Conservation (phyloP, 2,113 vertebrate genomes). For the Grallaria varia region DNA sequence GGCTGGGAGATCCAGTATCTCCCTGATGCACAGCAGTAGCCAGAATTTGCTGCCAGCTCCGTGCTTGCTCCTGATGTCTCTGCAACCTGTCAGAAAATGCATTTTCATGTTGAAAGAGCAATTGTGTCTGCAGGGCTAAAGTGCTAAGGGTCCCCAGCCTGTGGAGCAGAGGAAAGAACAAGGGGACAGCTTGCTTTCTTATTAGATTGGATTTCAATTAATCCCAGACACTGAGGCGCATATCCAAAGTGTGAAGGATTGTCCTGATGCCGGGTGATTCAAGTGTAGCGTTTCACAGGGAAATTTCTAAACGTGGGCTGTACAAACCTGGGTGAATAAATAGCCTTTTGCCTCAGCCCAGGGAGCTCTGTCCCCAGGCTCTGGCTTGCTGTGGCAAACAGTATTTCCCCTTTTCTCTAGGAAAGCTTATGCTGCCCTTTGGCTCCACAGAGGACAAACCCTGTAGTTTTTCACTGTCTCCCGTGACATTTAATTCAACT, state of each 20-base stretch:
- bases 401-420: not conserved
- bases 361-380: not conserved
- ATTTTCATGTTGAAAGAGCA: not conserved
- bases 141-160: not conserved
- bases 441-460: not conserved
- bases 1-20: not conserved
- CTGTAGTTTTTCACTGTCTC: not conserved
- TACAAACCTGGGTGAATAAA: not conserved
- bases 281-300: not conserved
- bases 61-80: accelerated
- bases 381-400: not conserved
- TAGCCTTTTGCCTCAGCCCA: not conserved
- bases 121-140: not conserved
- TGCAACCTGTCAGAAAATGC: not conserved
- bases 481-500: not conserved
- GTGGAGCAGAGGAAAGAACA: not conserved
- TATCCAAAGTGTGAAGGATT: not conserved
- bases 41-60: not conserved
- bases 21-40: not conserved
- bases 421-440: not conserved
- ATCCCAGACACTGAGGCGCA: accelerated
- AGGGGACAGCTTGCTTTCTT: not conserved
- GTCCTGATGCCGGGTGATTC: not conserved
- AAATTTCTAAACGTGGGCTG: not conserved
- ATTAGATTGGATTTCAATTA: not conserved